Conservation (phyloP, 2,113 vertebrate genomes). For the Nyctibius bracteatus region DNA sequence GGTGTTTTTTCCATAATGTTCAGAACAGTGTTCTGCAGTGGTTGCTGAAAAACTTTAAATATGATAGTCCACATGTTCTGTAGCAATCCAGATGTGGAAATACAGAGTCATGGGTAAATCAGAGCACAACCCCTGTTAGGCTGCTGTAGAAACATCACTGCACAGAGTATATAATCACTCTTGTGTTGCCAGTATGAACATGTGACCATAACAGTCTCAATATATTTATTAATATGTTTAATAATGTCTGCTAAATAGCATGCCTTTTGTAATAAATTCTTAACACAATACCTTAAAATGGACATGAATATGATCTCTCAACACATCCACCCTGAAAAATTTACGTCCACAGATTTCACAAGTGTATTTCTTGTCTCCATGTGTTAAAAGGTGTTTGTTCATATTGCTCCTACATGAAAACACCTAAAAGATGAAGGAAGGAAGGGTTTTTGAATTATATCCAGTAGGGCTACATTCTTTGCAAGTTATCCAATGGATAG, state of each 20-base stretch:
- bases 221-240: not conserved
- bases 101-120: not conserved
- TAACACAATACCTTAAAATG: conserved; percentile 90
- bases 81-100: not conserved
- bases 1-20: not conserved
- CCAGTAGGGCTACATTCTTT: not conserved
- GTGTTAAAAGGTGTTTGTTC: conserved; percentile 98
- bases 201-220: not conserved
- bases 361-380: conserved; percentile 98
- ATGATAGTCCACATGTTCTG: not conserved
- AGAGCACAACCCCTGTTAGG: not conserved
- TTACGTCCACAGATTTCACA: conserved; percentile 98
- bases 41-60: not conserved
- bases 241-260: not conserved
- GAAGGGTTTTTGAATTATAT: not conserved
- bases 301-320: conserved; percentile 97
- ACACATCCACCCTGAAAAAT: conserved; percentile 97
- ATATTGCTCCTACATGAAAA: conserved; percentile 99
- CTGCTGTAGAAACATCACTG: not conserved
- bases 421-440: conserved; percentile 73
- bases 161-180: not conserved
- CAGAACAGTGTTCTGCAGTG: not conserved
- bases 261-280: not conserved
- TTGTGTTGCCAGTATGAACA: not conserved
- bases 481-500: not conserved